Evolutionary conservation across 1,140 invertebrate genomes (phyloP).

Genomic region (Brachionus angularis): DNA sequence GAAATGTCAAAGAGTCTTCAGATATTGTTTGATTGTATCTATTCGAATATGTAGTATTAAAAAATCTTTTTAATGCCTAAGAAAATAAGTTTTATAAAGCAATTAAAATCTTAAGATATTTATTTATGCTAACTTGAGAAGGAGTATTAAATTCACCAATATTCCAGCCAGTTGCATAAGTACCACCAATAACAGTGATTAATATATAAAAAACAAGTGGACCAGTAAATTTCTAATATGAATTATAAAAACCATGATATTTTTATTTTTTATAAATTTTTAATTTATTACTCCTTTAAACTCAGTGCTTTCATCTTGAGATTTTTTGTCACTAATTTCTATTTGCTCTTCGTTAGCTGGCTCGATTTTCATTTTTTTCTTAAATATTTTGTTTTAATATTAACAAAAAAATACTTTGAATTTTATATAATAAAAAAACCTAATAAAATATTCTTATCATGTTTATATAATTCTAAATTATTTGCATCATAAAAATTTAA

Average conservation of each 20-base stretch:
- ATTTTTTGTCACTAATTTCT: conserved; percentile 34
- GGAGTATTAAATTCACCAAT: conserved; percentile 43
- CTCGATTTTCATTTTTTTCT: no score
- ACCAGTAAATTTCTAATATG: conserved; percentile 25
- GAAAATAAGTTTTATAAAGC: not conserved
- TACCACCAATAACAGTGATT: conserved; percentile 35
- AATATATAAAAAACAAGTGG: conserved; percentile 18
- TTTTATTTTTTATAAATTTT: not conserved
- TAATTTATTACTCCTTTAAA: conserved; percentile 25
- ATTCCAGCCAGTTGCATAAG: conserved; percentile 38
- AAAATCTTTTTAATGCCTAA: conserved; percentile 29
- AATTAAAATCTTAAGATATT: not conserved
- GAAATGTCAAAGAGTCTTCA: conserved; percentile 4
- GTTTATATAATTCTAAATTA: not conserved
- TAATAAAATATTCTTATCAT: not conserved
- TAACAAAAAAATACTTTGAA: no score
- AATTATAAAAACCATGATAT: not conserved
- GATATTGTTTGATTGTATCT: conserved; percentile 35
- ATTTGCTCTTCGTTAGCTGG: no score
- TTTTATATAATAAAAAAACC: not conserved
- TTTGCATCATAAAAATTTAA: no score
- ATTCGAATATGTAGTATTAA: conserved; percentile 6
- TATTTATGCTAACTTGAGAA: conserved; percentile 4
- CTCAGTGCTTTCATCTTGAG: not conserved
- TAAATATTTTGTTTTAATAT: no score